Base-by-base conservation (phyloP, 1,140 invertebrate genomes). In the Plectrocnemia conspersa region DNA sequence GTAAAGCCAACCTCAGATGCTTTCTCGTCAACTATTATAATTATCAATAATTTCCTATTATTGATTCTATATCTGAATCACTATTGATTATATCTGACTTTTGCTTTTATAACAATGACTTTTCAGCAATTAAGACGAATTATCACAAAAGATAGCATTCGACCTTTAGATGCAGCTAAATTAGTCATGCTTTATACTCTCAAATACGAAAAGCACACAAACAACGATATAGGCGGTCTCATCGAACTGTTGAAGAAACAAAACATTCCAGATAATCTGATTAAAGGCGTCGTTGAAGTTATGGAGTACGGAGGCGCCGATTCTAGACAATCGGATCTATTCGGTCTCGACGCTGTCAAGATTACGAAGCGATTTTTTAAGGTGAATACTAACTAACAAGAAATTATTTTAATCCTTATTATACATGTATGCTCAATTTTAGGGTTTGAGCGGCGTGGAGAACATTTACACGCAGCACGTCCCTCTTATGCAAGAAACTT, bases 381-480 rank as follows among this genome's bases (percentile, higher is more conserved):
- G 77, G 86, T 88, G 56, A 52, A 42, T 21, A 11, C 22, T 7
- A 7, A 40, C 36, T 33, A 29, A 23, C 27, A 56, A 15, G 41
- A 13, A 1, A 7, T 7, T 40, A 11, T 19, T 21, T 9, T 44
- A 24, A 9, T 44, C 22, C 3, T 5, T 21, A 44, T 19, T 22
- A n/a, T 19, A 54, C 21, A 52, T 52, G 41, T 40, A 56, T 56
- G 55, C 23, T 44, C 60, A 56, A 57, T 67, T 61, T 15, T 72
- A 87, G 80, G 87, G 86, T 25, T 73, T 93, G 11, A 89, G 89
- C 74, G 94, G 93, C 2, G 92, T 98, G 2, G 95, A 98, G 69
- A 98, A 98, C 74, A 92, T 98, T 58, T 98, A 95, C 66, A 97
- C 94, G 0, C 94, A 98, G 68, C 94, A 98, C 70, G 86, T 83